These are phyloP conservation scores for Halesus radiatus DNA, from an alignment of 1,140 invertebrate genomes.

Conservation along the genomic window DNA sequence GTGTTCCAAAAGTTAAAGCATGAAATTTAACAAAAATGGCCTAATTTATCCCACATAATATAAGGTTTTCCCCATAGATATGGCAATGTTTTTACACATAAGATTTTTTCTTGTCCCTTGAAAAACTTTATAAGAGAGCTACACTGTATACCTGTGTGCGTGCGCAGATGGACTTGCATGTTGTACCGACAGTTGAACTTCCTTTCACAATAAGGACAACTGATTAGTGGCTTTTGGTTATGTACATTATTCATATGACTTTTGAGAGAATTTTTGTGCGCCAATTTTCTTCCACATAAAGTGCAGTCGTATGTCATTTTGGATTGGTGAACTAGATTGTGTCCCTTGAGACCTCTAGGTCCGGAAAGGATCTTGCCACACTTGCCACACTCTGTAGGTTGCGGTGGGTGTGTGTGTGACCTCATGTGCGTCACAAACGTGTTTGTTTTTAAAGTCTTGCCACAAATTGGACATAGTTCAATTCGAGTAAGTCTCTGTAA, in stretches of 20 bases:
- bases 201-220: background rate
- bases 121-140: too few relatives aligned
- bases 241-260: background rate
- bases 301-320: background rate
- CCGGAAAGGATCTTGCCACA: background rate
- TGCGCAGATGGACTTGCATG: background rate
- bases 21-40: too few relatives aligned
- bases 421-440: background rate
- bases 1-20: too few relatives aligned
- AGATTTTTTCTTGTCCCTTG: too few relatives aligned
- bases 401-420: background rate
- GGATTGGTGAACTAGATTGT: too few relatives aligned
- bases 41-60: too few relatives aligned
- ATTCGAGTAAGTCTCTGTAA: background rate
- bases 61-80: too few relatives aligned
- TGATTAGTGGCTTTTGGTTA: too few relatives aligned
- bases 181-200: background rate
- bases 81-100: too few relatives aligned
- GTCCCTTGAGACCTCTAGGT: background rate
- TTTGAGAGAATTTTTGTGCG: background rate
- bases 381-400: background rate
- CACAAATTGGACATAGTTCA: background rate
- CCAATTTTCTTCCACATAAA: background rate
- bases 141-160: conserved; percentile 5
- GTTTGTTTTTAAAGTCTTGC: background rate